Base-by-base conservation (phyloP, 2,113 vertebrate species). In the Eulacestoma nigropectus region DNA sequence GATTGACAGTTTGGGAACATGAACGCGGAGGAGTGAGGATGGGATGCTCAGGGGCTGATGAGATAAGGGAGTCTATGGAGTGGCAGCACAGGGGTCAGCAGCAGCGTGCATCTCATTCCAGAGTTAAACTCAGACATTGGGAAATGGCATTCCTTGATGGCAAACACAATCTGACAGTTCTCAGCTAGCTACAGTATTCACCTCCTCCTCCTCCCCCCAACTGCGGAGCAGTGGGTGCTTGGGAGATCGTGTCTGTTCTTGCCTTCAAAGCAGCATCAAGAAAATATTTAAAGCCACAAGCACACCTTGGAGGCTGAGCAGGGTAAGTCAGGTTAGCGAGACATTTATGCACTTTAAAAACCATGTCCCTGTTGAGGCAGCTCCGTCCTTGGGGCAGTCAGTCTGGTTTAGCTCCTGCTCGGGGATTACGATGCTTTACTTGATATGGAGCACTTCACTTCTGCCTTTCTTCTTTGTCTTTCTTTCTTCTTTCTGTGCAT, bases 91-190 rank as follows among this genome's bases (percentile, higher is more conserved):
- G 82, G 87, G 96, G 96, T 96, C 94, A 95, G 90, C 92, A 93
- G 90, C 96, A 96, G 94, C 92, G 21, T 92, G 95, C 93, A 74
- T 83, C 94, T 96, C 95, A 93, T 96, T 96, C 94, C 95, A 92
- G 96, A 96, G 96, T 96, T 96, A 92, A 88, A 95, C 75, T 87
- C 84, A 64, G 89, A 95, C 91, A 64, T 96, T 80, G 95, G 95
- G 94, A 96, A 97, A 96, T 96, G 93, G 96, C 95, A 94, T 97
- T 96, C 96, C 94, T 95, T 97, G 96, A 96, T 95, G 93, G 97
- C 95, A 97, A 97, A 97, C 95, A 97, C 93, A 95, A 95, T 84
- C 80, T 96, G 96, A 97, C 96, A 97, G 95, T 94, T 96, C 89
- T 93, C 93, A 96, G 93, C 94, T 95, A 93, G 93, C 83, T 92